phyloP scores from a whole-genome alignment of 2,888 invertebrate species.

The Cryptosula pallasiana region DNA sequence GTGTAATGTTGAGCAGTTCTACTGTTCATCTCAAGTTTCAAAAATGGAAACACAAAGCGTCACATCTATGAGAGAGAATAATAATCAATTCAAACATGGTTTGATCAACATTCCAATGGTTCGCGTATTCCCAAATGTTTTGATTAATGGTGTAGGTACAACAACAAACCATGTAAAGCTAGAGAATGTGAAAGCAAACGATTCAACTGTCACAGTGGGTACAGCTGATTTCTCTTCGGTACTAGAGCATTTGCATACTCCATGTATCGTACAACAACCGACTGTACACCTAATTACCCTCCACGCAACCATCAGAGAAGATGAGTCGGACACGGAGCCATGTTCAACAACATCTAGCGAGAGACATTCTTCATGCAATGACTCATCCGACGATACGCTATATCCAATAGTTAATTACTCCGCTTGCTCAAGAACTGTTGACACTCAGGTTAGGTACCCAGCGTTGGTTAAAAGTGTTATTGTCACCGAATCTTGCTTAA shows the following conservation, averaged over 20 bases:
- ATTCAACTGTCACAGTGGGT: not conserved
- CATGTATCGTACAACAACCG: not conserved
- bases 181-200: not conserved
- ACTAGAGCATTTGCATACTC: not conserved
- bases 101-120: not conserved
- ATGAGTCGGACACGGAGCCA: not conserved
- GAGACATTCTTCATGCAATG: not conserved
- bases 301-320: not conserved
- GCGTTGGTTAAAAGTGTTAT: no score
- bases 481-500: no score
- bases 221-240: not conserved
- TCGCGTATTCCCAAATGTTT: not conserved
- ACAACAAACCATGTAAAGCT: not conserved
- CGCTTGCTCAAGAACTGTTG: no score
- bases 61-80: not conserved
- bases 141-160: not conserved
- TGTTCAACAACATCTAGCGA: not conserved
- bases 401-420: no score
- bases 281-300: not conserved
- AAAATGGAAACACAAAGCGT: not conserved
- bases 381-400: no score
- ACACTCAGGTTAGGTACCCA: no score
- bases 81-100: not conserved
- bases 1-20: not conserved
- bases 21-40: not conserved